Base-by-base conservation (phyloP, 2,113 vertebrate species). In the Trematomus loennbergii region DNA sequence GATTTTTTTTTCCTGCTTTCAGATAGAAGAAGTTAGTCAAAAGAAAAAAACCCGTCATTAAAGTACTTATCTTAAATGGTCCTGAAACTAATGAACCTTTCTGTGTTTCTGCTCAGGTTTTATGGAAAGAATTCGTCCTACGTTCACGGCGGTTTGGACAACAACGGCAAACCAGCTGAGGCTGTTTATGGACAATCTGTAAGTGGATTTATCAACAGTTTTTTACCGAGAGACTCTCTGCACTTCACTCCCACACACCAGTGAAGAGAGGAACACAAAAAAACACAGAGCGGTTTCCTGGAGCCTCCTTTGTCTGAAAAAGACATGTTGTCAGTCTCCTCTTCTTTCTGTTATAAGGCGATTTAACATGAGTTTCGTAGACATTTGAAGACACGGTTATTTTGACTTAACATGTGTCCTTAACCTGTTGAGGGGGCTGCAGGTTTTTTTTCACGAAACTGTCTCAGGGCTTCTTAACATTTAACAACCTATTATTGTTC, bases 101-200 rank as follows among this genome's bases (percentile, higher is more conserved):
- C 0, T 43, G 11, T 65, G 0, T 71, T 15, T 45, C 9, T 12
- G n/a, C 43, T 58, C 80, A 99, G 98, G 94, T 99, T 99, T 91
- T 99, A 99, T 91, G 98, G 98, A 13, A 99, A 99, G 92, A 99
- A 97, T 91, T 99, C 98, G 5, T 99, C 98, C 20, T 99, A 99
- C 50, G 98, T 99, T 17, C 98, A 99, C 2, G 98, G 98, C 22
- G 98, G 98, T 20, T 83, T 99, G 94, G 98, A 99, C 94, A 95
- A 93, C 75, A 98, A 96, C 73, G 97, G 97, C 83, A 99, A 99
- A 93, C 97, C 97, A n/a, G n/a, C n/a, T 4, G 98, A 99, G 3
- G 97, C 97, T 0, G 97, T 99, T 57, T 98, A 98, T 9, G 97
- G 98, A 61, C 97, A 99, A 64, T 96, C 97, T 77, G 98, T 99